These are phyloP conservation scores for Laterallus jamaicensis DNA, from an alignment of 2,113 vertebrate genomes.

Conservation along the genomic window DNA sequence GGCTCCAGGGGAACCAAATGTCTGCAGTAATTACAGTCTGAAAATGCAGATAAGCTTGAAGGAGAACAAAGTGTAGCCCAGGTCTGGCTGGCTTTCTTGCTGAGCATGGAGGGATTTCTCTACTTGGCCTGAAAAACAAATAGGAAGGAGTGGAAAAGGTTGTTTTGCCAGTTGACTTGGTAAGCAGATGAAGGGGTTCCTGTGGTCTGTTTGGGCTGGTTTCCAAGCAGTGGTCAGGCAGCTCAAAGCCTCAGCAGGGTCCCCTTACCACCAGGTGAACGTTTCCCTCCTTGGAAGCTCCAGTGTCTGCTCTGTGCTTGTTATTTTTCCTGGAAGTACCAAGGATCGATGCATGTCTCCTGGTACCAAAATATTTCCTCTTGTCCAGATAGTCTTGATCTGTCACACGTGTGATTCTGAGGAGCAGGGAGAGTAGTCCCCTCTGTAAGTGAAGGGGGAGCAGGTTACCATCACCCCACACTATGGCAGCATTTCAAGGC, in stretches of 20 bases:
- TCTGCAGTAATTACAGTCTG: background rate
- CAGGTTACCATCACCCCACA: background rate
- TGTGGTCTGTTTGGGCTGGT: background rate
- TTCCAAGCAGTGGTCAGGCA: background rate
- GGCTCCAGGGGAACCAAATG: background rate
- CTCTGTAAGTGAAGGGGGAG: background rate
- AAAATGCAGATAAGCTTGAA: constrained; percentile 6
- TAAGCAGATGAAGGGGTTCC: background rate
- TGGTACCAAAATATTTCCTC: background rate
- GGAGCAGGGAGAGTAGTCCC: background rate
- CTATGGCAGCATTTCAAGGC: background rate
- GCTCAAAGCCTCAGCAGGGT: background rate
- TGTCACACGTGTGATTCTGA: fast-evolving
- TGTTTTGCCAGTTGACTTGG: background rate
- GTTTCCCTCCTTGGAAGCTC: background rate
- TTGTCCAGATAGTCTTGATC: background rate
- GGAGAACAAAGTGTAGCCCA: background rate
- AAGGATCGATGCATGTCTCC: background rate
- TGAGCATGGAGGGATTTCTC: background rate
- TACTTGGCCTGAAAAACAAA: background rate
- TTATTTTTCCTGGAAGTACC: background rate
- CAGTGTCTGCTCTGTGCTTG: background rate
- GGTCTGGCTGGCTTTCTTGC: background rate
- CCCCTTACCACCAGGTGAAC: background rate
- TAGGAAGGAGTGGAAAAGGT: background rate